A percentile compares a stretch with the other conserved stretches of the same genome.
Conservation (phyloP, 2,888 invertebrate genomes). For the Cantharis rufa region DNA sequence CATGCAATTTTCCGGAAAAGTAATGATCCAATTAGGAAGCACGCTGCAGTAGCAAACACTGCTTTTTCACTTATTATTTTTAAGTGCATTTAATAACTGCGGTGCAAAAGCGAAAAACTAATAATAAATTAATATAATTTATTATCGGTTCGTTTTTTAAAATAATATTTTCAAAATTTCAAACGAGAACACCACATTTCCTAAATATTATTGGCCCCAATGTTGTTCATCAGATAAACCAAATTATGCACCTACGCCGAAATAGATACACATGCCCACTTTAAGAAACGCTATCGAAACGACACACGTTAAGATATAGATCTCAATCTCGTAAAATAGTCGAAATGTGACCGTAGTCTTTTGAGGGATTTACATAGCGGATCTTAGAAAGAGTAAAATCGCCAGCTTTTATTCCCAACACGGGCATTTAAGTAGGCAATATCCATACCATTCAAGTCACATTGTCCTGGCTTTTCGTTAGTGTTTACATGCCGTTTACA, state of each 20-base stretch:
- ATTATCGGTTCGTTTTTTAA: not conserved
- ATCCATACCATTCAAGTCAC: conserved; percentile 38
- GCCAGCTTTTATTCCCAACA: conserved; percentile 35
- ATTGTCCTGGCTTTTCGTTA: conserved; percentile 28
- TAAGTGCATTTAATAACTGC: not conserved
- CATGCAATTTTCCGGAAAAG: conserved; percentile 4
- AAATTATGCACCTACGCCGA: conserved; percentile 3
- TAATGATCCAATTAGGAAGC: conserved; percentile 4
- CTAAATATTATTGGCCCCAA: not conserved
- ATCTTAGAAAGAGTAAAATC: conserved; percentile 37
- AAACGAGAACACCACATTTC: not conserved
- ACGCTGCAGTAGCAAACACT: not conserved
- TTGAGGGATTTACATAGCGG: conserved; percentile 41
- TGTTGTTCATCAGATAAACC: not conserved
- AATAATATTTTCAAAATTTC: not conserved
- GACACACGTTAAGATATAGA: conserved; percentile 41
- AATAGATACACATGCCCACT: conserved; percentile 17
- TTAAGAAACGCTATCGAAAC: conserved; percentile 20
- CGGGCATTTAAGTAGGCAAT: conserved; percentile 41
- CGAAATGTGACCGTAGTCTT: conserved; percentile 45
- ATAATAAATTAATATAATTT: not conserved
- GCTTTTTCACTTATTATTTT: conserved; percentile 1
- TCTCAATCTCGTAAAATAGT: conserved; percentile 45
- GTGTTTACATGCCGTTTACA: conserved; percentile 45
- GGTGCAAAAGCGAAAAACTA: not conserved